Conservation (phyloP, 1,140 invertebrate species). For the Cydia splendana region DNA sequence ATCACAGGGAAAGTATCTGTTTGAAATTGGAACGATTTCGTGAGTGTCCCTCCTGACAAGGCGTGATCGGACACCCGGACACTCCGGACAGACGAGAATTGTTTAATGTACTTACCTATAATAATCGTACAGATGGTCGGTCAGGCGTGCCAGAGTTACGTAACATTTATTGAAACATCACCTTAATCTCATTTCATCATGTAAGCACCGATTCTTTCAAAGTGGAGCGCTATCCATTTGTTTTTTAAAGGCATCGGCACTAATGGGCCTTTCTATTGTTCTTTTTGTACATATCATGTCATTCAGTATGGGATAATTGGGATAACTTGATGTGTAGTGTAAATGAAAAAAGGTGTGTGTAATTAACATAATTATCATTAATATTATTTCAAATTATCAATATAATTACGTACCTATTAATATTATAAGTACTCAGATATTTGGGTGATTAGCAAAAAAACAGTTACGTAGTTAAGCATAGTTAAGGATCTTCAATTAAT, state of each 20-base stretch:
- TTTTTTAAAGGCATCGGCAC: constrained; percentile 18
- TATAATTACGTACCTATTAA: not conserved
- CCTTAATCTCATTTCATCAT: constrained; percentile 28
- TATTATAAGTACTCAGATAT: no score
- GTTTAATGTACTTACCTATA: not conserved
- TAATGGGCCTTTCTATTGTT: constrained; percentile 26
- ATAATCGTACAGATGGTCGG: not conserved
- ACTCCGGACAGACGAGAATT: constrained; percentile 10
- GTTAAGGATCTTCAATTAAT: no score
- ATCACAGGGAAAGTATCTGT: constrained; percentile 39
- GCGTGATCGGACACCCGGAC: constrained; percentile 27
- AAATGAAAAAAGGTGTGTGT: not conserved
- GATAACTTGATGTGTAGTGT: not conserved
- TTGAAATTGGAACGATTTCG: constrained; percentile 35
- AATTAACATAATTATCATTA: not conserved
- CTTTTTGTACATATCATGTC: not conserved
- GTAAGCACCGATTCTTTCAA: constrained; percentile 4
- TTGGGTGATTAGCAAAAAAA: no score
- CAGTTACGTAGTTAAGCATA: not conserved
- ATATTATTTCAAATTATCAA: not conserved
- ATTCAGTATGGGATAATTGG: not conserved
- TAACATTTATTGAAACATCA: constrained; percentile 31
- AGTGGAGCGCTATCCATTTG: constrained; percentile 19
- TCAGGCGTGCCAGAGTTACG: constrained; percentile 17
- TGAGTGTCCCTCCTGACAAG: constrained; percentile 34